Base-by-base conservation (phyloP, 2,888 invertebrate genomes). In the Catocala sponsa region DNA sequence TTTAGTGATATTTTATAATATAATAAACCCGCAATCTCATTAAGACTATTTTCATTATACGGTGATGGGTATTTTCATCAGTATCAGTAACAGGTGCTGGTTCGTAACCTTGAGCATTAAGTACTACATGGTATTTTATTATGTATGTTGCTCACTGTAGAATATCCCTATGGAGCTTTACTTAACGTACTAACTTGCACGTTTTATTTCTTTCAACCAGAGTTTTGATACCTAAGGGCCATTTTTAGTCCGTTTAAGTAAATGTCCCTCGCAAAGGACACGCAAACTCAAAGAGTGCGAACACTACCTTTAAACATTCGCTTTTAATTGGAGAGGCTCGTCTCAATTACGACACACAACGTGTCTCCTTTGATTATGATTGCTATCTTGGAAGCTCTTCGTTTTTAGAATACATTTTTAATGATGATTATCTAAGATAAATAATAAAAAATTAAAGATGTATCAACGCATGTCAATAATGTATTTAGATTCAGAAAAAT, bases 311-410 rank as follows among this genome's bases (percentile, higher is more conserved):
- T 86, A 88, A 90, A 90, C 87, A 86, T 89, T 88, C 84, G 74
- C 80, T 88, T 89, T 93, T 92, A 94, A 94, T 94, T 94, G 91
- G 91, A 92, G 91, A 82, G 89, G 81, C 76, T 74, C 82, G 76
- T 81, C 87, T 91, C 88, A 86, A 89, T 89, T 89, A 89, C 85
- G 83, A 89, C 86, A 89, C 82, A 88, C 86, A 83, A 78, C 83
- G 83, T 87, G 83, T 79, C 79, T 79, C 84, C 90, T 91, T 92
- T 92, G 90, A 92, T 87, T 86, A 74, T 83, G 87, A 87, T 89
- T 89, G 85, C 88, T 87, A 83, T 89, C 89, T 91, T 85, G 74
- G 72, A 61, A 76, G 74, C 73, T 77, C 78, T 76, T 80, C 68
- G 73, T 72, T 61, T 62, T 59, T 43, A 70, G 47, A 6, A 57